Evolutionary conservation across 1,140 invertebrate genomes (phyloP).

Genomic region (Pectinophora gossypiella): DNA sequence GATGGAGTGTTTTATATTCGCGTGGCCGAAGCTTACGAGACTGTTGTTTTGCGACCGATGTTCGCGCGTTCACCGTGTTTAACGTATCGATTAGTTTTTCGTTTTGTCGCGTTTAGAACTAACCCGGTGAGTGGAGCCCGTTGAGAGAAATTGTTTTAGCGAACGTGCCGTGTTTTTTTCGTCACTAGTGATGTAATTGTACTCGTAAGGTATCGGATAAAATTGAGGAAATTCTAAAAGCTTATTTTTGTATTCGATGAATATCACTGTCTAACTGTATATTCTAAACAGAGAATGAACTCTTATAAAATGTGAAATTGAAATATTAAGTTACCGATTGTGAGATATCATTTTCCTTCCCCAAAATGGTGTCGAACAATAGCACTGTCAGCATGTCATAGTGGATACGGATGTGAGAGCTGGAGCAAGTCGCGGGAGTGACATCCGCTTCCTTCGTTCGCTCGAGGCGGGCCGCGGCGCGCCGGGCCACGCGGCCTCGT

Average conservation of each 20-base stretch:
- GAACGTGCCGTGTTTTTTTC: conserved; percentile 58
- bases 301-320: conserved; percentile 31
- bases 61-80: conserved; percentile 51
- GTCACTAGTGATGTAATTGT: conserved; percentile 57
- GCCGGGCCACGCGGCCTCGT: conserved; percentile 21
- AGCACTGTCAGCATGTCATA: background rate
- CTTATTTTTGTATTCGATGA: conserved; percentile 74
- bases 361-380: conserved; percentile 61
- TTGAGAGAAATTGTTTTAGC: conserved; percentile 51
- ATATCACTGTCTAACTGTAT: conserved; percentile 62
- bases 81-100: conserved; percentile 32
- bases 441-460: conserved; percentile 43
- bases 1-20: conserved; percentile 64
- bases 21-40: conserved; percentile 62
- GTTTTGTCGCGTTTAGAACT: conserved; percentile 42
- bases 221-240: conserved; percentile 66
- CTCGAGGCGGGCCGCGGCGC: conserved; percentile 26
- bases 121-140: conserved; percentile 37
- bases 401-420: background rate
- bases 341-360: conserved; percentile 64
- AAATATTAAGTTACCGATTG: conserved; percentile 34
- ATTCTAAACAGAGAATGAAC: conserved; percentile 45
- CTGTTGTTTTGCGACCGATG: conserved; percentile 62
- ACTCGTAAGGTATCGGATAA: conserved; percentile 68
- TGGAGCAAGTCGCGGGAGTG: conserved; percentile 17